A percentile compares a stretch with the other conserved stretches of the same genome.
Conservation (phyloP, 2,888 invertebrate species). For the Perizoma flavofasciatum region DNA sequence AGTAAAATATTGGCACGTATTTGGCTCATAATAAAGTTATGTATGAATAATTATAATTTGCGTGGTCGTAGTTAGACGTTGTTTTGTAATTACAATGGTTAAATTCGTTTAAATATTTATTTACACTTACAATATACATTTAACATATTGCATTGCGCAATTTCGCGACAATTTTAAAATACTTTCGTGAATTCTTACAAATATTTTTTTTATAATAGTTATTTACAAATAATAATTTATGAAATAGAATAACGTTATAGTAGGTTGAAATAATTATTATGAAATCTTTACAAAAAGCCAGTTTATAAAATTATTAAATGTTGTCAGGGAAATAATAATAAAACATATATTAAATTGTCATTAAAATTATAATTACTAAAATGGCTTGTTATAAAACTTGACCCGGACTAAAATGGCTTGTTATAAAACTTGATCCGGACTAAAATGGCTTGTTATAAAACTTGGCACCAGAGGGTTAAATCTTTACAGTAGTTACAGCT, state of each 20-base stretch:
- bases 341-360: too few relatives aligned
- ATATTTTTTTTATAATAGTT: conserved; percentile 25
- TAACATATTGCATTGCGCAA: conserved; percentile 66
- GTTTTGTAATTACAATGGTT: conserved; percentile 65
- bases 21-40: conserved; percentile 10
- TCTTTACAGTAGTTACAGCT: conserved; percentile 24
- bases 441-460: conserved; percentile 4
- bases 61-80: conserved; percentile 60
- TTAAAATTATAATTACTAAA: too few relatives aligned
- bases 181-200: conserved; percentile 30
- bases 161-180: conserved; percentile 40
- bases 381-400: too few relatives aligned
- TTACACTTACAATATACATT: conserved; percentile 68
- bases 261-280: neutral
- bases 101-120: conserved; percentile 83
- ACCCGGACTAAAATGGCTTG: too few relatives aligned
- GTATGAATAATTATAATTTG: conserved; percentile 26
- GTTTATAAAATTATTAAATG: too few relatives aligned
- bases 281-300: too few relatives aligned
- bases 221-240: conserved; percentile 48
- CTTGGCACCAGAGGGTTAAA: conserved; percentile 36
- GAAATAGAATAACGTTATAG: conserved; percentile 1
- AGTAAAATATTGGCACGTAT: conserved; percentile 11
- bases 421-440: conserved; percentile 13
- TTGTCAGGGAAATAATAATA: too few relatives aligned